A percentile compares a stretch with the other conserved stretches of the same genome.
phyloP scores from a whole-genome alignment of 2,888 invertebrate species.

The Perizoma flavofasciatum region DNA sequence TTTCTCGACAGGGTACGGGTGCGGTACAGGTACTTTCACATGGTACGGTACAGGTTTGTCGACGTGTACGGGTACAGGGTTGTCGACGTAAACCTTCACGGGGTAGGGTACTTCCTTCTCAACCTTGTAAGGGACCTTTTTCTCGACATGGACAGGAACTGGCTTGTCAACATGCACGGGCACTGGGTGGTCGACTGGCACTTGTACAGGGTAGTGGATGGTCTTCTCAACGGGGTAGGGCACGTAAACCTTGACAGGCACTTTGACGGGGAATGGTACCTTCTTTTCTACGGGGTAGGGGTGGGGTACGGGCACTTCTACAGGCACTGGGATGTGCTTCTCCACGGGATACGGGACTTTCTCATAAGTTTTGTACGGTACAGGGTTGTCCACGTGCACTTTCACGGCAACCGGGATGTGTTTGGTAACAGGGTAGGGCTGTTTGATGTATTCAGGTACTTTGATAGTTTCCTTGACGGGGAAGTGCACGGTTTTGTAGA shows the following conservation, averaged over 20 bases:
- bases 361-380: constrained; percentile 84
- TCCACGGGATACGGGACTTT: constrained; percentile 89
- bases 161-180: constrained; percentile 88
- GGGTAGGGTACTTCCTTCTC: constrained; percentile 89
- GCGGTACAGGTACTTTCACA: constrained; percentile 89
- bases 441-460: constrained; percentile 86
- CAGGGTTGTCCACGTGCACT: constrained; percentile 87
- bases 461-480: constrained; percentile 87
- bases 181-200: constrained; percentile 87
- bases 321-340: constrained; percentile 86
- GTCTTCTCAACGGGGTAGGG: constrained; percentile 90
- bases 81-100: constrained; percentile 87
- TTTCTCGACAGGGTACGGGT: constrained; percentile 88
- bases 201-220: constrained; percentile 88
- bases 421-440: constrained; percentile 88
- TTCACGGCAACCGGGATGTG: constrained; percentile 86
- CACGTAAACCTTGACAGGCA: constrained; percentile 88
- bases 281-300: constrained; percentile 90
- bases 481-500: constrained; percentile 86
- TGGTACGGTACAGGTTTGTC: constrained; percentile 90
- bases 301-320: constrained; percentile 88
- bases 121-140: constrained; percentile 89
- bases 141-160: constrained; percentile 88
- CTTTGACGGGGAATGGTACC: constrained; percentile 86
- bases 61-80: constrained; percentile 89